Percentiles rank a stretch among this genome's conserved stretches.
These are phyloP conservation scores for Siphlonurus alternatus DNA, from an alignment of 2,888 invertebrate genomes.

Conservation along the genomic window DNA sequence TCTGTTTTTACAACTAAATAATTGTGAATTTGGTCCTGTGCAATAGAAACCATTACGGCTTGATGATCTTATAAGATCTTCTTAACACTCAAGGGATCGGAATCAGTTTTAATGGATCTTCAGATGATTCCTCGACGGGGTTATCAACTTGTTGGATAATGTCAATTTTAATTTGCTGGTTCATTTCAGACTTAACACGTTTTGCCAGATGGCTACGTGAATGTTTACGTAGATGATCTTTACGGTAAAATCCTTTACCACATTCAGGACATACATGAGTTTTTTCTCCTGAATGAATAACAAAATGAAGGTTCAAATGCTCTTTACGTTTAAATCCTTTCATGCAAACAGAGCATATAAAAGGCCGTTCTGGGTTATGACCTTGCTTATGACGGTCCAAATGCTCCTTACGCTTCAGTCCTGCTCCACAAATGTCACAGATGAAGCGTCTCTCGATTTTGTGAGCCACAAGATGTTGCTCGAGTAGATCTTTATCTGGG, in stretches of 20 bases:
- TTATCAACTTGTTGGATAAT: not conserved
- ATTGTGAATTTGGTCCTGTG: not conserved
- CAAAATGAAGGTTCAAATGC: slow-evolving; percentile 64
- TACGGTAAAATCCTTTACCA: slow-evolving; percentile 52
- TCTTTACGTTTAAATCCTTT: slow-evolving; percentile 67
- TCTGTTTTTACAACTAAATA: not conserved
- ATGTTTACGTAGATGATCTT: slow-evolving; percentile 66
- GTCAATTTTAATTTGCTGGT: not conserved
- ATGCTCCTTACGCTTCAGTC: slow-evolving; percentile 58
- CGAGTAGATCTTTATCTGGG: slow-evolving; percentile 61
- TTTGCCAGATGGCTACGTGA: slow-evolving; percentile 60
- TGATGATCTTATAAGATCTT: too few species aligned
- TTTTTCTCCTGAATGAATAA: slow-evolving; percentile 71
- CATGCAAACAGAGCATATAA: slow-evolving; percentile 57
- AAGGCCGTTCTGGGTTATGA: slow-evolving; percentile 65
- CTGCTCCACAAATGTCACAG: slow-evolving; percentile 24
- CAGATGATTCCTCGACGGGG: not conserved
- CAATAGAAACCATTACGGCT: not conserved
- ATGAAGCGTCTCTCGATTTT: slow-evolving; percentile 53
- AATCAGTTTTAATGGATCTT: not conserved
- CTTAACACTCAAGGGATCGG: not conserved
- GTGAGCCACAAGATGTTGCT: slow-evolving; percentile 49
- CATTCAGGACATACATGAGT: slow-evolving; percentile 62
- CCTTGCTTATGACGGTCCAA: slow-evolving; percentile 60
- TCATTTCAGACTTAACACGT: slow-evolving; percentile 51